phyloP scores from a whole-genome alignment of 1,140 invertebrate species.

The Zeugodacus cucurbitae region DNA sequence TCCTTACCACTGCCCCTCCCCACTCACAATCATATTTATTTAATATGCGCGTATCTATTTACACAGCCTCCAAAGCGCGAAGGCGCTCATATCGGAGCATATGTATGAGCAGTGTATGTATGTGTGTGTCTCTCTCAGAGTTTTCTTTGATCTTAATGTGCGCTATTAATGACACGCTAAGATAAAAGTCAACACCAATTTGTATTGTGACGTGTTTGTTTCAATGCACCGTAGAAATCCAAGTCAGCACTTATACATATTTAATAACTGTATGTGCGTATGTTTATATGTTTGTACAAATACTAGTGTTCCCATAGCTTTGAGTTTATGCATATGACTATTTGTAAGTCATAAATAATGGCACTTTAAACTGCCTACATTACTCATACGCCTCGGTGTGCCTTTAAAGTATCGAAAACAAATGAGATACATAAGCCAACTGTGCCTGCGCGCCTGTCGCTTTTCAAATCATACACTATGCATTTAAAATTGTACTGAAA shows the following conservation, averaged over 20 bases:
- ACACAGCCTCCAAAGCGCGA: background rate
- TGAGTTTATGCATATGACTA: background rate
- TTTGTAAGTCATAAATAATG: background rate
- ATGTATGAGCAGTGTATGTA: background rate
- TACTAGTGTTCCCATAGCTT: too few species aligned
- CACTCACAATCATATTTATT: background rate
- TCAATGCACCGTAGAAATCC: background rate
- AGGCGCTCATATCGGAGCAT: background rate
- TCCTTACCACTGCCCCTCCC: background rate
- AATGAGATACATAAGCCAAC: background rate
- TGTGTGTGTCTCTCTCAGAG: background rate
- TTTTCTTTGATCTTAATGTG: conserved; percentile 18
- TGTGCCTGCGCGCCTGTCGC: background rate
- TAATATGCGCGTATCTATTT: background rate
- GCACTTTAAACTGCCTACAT: conserved; percentile 31
- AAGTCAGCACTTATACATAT: background rate
- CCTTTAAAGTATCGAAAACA: background rate
- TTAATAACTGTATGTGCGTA: background rate
- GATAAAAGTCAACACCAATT: conserved; percentile 32
- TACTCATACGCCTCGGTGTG: conserved; percentile 38
- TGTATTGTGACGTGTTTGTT: background rate
- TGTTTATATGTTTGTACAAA: background rate
- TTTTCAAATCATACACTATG: background rate
- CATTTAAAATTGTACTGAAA: background rate
- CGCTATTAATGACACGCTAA: conserved; percentile 10